These are phyloP conservation scores for Plecotus auritus DNA, from an alignment of 2,113 vertebrate genomes.

Conservation along the genomic window DNA sequence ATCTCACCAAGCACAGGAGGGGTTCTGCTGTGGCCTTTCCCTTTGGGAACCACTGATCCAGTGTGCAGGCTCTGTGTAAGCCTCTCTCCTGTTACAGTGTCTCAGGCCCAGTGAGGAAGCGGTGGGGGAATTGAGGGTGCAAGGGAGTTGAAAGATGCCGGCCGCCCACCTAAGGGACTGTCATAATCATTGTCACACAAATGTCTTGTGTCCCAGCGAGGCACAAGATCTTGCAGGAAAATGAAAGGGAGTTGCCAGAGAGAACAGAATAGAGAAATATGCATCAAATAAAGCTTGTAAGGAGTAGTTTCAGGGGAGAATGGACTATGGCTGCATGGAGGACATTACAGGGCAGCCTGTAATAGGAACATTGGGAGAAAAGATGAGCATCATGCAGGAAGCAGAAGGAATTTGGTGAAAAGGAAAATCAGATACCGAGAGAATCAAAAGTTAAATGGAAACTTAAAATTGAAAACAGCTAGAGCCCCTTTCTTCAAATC, in stretches of 20 bases:
- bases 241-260: not conserved
- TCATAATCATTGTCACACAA: not conserved
- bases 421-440: not conserved
- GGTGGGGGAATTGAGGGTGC: too few relatives aligned
- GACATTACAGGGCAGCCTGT: not conserved
- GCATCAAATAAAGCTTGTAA: not conserved
- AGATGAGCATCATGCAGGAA: not conserved
- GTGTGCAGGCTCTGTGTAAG: not conserved
- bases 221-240: not conserved
- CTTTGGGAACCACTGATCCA: not conserved
- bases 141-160: not conserved
- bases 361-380: not conserved
- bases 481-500: not conserved
- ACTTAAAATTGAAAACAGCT: not conserved
- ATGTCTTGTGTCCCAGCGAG: not conserved
- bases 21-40: not conserved
- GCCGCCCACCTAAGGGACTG: not conserved
- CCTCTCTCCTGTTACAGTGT: not conserved
- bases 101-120: not conserved
- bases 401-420: not conserved
- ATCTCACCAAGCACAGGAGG: not conserved
- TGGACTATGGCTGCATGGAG: not conserved
- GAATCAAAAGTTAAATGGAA: not conserved
- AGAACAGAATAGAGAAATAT: not conserved
- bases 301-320: not conserved